Conservation (phyloP, 2,888 invertebrate species). For the Chironomus tentans region DNA sequence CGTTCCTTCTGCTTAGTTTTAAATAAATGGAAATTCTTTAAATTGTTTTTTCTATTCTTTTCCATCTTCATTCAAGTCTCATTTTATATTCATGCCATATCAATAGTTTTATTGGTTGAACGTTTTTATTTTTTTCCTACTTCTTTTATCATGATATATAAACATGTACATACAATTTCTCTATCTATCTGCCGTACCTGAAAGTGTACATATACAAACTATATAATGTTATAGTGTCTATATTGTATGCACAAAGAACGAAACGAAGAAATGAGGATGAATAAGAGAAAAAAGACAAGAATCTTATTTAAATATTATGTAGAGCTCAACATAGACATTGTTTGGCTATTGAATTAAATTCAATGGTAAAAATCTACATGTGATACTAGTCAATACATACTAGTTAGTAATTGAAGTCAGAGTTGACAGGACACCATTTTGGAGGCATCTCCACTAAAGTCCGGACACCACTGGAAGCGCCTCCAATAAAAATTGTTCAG, state of each 20-base stretch:
- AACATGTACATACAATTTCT: background rate
- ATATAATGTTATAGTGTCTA: too few species aligned
- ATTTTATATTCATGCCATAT: slow-evolving; percentile 16
- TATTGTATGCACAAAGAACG: background rate
- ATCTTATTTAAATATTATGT: slow-evolving; percentile 23
- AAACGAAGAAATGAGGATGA: background rate
- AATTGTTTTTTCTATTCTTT: background rate
- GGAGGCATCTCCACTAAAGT: too few species aligned
- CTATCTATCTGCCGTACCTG: background rate
- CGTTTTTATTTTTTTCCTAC: background rate
- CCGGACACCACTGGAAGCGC: too few species aligned
- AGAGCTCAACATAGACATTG: slow-evolving; percentile 15
- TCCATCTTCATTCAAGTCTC: background rate
- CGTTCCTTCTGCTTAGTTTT: background rate
- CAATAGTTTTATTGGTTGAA: slow-evolving; percentile 25
- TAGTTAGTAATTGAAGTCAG: too few species aligned
- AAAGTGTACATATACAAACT: too few species aligned
- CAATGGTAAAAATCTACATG: background rate
- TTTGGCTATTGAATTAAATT: slow-evolving; percentile 25
- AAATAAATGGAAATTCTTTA: background rate
- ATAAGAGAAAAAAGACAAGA: background rate
- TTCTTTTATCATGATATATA: background rate
- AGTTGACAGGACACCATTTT: too few species aligned
- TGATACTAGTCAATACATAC: too few species aligned
- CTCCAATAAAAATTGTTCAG: too few species aligned